Evolutionary conservation across 2,113 vertebrate species (phyloP).

Genomic region (Grammatotria lemairii): DNA sequence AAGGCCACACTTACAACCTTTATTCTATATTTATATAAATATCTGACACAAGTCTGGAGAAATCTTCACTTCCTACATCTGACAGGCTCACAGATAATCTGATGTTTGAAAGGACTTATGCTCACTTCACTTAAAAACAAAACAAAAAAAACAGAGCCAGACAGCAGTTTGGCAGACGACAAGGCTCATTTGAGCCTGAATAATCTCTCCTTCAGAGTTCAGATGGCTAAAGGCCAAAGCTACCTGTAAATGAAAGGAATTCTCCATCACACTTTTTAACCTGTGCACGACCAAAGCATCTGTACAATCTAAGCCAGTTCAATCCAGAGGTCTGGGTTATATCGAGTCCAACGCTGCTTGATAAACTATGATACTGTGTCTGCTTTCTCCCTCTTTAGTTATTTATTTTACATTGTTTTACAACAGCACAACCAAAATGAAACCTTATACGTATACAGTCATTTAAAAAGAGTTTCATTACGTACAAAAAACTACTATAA

Average conservation of each 20-base stretch:
- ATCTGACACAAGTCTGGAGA: background rate
- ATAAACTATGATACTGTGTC: background rate
- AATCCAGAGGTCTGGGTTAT: background rate
- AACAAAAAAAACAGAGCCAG: background rate
- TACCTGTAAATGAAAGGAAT: background rate
- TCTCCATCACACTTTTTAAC: background rate
- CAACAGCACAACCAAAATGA: constrained; percentile 49
- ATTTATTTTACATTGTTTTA: constrained; percentile 24
- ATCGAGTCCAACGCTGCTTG: background rate
- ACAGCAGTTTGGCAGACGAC: constrained; percentile 13
- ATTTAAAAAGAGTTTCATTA: constrained; percentile 59
- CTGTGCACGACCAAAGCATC: background rate
- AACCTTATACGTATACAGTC: constrained; percentile 31
- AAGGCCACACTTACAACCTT: background rate
- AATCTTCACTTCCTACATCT: background rate
- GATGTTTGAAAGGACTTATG: background rate
- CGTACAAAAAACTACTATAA: constrained; percentile 84
- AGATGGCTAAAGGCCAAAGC: background rate
- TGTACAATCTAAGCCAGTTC: background rate
- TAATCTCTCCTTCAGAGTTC: background rate
- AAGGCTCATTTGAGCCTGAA: background rate
- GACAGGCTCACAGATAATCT: background rate
- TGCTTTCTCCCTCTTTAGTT: background rate
- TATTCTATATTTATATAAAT: constrained; percentile 9
- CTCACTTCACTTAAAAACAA: background rate